Conservation (phyloP, 2,888 invertebrate species). For the Girardia tigrina region DNA sequence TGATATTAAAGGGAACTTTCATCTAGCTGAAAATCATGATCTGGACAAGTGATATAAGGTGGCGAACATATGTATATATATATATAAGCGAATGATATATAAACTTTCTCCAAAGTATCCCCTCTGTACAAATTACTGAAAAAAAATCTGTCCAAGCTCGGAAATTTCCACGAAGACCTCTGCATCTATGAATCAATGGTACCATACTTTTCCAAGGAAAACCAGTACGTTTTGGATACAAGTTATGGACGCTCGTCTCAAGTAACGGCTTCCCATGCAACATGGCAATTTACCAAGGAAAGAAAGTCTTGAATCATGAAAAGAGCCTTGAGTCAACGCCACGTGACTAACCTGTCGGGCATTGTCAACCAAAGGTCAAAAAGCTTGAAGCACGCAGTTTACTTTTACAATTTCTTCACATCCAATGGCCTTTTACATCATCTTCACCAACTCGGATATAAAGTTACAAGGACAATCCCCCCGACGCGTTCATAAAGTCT, state of each 20-base stretch:
- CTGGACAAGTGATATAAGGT: background rate
- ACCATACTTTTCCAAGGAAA: constrained; percentile 35
- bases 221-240: constrained; percentile 36
- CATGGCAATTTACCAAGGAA: constrained; percentile 14
- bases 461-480: constrained; percentile 26
- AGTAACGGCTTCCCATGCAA: constrained; percentile 18
- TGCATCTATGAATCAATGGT: constrained; percentile 34
- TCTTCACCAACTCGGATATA: background rate
- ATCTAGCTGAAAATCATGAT: constrained; percentile 29
- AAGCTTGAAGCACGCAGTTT: no score
- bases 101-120: constrained; percentile 20
- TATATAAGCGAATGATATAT: no score
- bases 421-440: background rate
- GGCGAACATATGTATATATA: no score
- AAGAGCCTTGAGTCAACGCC: background rate
- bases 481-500: background rate
- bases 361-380: no score
- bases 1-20: constrained; percentile 11
- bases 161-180: constrained; percentile 30
- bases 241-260: background rate
- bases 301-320: constrained; percentile 7
- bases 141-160: no score
- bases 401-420: constrained; percentile 27
- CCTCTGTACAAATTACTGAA: no score
- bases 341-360: background rate